A percentile compares a stretch with the other conserved stretches of the same genome.
Conservation (phyloP, 1,140 invertebrate genomes). For the Drosophila busckii region DNA sequence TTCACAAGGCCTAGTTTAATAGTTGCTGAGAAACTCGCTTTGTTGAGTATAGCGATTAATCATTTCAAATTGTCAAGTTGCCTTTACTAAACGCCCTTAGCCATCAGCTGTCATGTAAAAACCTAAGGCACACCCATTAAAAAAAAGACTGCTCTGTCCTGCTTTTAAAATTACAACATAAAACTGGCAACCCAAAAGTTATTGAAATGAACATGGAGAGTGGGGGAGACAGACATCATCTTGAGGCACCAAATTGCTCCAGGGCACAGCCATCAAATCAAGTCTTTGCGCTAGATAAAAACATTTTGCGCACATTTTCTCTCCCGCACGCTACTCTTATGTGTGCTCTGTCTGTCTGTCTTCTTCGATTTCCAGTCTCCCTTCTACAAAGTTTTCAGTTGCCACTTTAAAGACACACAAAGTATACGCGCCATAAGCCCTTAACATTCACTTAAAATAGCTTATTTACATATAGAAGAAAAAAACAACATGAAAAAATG, state of each 20-base stretch:
- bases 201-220: no score
- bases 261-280: no score
- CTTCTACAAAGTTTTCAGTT: no score
- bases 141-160: constrained; percentile 1
- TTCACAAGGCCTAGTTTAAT: constrained; percentile 38
- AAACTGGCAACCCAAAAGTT: constrained; percentile 5
- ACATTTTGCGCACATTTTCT: no score
- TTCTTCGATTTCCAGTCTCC: no score
- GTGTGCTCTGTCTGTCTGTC: no score
- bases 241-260: no score
- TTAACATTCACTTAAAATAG: constrained; percentile 70
- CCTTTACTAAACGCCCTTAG: constrained; percentile 16
- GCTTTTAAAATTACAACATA: constrained; percentile 32
- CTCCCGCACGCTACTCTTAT: no score
- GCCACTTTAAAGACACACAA: constrained; percentile 29
- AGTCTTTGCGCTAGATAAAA: no score
- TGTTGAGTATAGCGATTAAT: no score
- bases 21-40: background rate
- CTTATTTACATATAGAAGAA: constrained; percentile 36
- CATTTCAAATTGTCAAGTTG: no score
- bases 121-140: constrained; percentile 21
- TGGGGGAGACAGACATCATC: background rate
- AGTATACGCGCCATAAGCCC: constrained; percentile 44
- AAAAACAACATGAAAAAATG: background rate
- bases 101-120: constrained; percentile 31